These are phyloP conservation scores for Callipepla squamata DNA, from an alignment of 2,113 vertebrate species.

Conservation along the genomic window DNA sequence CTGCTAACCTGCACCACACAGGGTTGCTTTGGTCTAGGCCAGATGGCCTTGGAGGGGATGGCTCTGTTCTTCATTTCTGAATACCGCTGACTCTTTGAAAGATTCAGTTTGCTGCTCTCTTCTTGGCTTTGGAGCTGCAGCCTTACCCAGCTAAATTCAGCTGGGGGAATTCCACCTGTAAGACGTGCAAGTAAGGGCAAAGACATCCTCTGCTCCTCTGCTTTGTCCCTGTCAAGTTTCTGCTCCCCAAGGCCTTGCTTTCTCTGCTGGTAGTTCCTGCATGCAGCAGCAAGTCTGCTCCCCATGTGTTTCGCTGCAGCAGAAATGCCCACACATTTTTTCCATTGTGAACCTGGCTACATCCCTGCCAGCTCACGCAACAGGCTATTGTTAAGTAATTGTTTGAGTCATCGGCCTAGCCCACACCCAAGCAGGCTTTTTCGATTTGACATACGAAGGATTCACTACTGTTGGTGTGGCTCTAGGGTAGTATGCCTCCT, in stretches of 20 bases:
- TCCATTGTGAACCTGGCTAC: slow-evolving; percentile 56
- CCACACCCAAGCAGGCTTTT: slow-evolving; percentile 55
- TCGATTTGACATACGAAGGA: slow-evolving; percentile 8
- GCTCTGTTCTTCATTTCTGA: neutral
- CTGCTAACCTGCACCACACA: neutral
- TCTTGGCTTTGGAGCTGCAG: slow-evolving; percentile 11
- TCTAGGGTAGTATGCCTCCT: slow-evolving; percentile 19
- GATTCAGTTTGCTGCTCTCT: slow-evolving; percentile 5
- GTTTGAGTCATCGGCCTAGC: slow-evolving; percentile 57
- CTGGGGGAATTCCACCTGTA: slow-evolving; percentile 69
- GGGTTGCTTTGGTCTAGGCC: neutral
- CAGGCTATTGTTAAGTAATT: slow-evolving; percentile 61
- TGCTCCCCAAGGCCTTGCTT: slow-evolving; percentile 70
- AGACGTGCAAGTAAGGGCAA: slow-evolving; percentile 59
- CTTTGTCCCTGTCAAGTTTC: slow-evolving; percentile 63
- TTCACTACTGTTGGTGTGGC: neutral
- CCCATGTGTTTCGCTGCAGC: neutral
- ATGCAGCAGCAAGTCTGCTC: slow-evolving; percentile 56
- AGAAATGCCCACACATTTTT: slow-evolving; percentile 57
- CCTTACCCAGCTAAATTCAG: slow-evolving; percentile 56
- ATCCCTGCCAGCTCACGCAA: slow-evolving; percentile 61
- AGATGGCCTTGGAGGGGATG: neutral
- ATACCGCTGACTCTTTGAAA: neutral
- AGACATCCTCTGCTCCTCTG: slow-evolving; percentile 35
- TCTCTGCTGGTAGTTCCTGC: slow-evolving; percentile 53